Percentiles rank a stretch among this genome's conserved stretches.
Conservation (phyloP, 1,140 invertebrate genomes). For the Drosophila jambulina region DNA sequence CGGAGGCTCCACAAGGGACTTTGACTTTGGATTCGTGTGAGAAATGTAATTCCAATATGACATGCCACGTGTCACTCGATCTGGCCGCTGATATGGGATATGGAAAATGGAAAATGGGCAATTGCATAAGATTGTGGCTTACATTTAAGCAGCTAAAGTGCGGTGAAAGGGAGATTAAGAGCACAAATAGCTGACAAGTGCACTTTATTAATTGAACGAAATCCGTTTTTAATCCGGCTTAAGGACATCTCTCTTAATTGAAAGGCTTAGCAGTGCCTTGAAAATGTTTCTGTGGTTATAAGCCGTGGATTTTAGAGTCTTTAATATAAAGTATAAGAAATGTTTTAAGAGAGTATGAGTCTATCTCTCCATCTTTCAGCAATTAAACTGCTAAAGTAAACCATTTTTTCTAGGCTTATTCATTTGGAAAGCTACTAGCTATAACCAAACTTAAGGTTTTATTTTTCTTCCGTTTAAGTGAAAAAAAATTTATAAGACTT, state of each 20-base stretch:
- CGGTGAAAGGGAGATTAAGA: background rate
- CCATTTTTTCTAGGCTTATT: too few relatives aligned
- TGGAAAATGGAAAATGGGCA: slow-evolving; percentile 32
- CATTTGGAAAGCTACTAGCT: too few relatives aligned
- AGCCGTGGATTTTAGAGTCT: background rate
- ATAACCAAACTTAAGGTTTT: too few relatives aligned
- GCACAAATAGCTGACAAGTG: background rate
- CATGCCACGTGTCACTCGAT: slow-evolving; percentile 53
- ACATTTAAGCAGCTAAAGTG: background rate
- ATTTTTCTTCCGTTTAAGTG: background rate
- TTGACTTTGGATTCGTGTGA: slow-evolving; percentile 53
- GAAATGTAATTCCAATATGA: slow-evolving; percentile 56
- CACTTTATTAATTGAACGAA: slow-evolving; percentile 14
- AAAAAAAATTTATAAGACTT: background rate
- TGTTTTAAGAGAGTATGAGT: too few relatives aligned
- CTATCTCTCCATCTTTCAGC: background rate
- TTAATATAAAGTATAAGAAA: background rate
- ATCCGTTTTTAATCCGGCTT: background rate
- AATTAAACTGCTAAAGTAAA: too few relatives aligned
- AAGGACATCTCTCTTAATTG: background rate
- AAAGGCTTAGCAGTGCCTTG: background rate
- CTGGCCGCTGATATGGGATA: slow-evolving; percentile 26
- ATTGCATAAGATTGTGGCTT: slow-evolving; percentile 32
- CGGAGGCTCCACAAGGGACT: slow-evolving; percentile 18
- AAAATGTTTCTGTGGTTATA: background rate